Evolutionary conservation across 1,140 invertebrate genomes (phyloP).

Genomic region (Harlomillsia oculata): DNA sequence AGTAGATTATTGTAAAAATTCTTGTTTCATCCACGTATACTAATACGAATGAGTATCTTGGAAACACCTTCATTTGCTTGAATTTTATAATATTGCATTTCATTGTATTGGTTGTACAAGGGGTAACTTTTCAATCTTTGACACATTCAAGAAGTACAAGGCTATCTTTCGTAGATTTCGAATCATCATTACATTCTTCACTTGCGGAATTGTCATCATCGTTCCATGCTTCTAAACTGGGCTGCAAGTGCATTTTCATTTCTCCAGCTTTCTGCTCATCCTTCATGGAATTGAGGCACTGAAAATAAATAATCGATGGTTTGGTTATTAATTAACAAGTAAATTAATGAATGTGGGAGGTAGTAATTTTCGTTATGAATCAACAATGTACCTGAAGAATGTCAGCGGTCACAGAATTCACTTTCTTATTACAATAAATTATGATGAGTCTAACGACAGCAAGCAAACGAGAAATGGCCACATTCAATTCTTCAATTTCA

Average conservation of each 20-base stretch:
- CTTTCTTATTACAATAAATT: conserved; percentile 26
- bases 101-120: no score
- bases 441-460: conserved; percentile 25
- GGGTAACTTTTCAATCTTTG: no score
- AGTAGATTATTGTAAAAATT: no score
- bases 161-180: no score
- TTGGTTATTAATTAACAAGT: background rate
- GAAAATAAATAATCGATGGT: background rate
- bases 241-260: conserved; percentile 16
- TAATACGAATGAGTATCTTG: no score
- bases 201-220: conserved; percentile 3
- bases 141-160: no score
- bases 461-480: conserved; percentile 17
- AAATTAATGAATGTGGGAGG: background rate
- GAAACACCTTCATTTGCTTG: no score
- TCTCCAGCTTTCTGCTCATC: conserved; percentile 24
- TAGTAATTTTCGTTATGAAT: background rate
- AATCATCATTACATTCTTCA: conserved; percentile 3
- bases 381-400: conserved; percentile 29
- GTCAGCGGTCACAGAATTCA: conserved; percentile 26
- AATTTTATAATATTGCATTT: no score
- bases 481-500: conserved; percentile 24
- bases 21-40: no score
- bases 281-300: conserved; percentile 27
- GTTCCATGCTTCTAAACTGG: conserved; percentile 21